phyloP scores from a whole-genome alignment of 2,797 vertebrate species.

The Gobio occitaniae region DNA sequence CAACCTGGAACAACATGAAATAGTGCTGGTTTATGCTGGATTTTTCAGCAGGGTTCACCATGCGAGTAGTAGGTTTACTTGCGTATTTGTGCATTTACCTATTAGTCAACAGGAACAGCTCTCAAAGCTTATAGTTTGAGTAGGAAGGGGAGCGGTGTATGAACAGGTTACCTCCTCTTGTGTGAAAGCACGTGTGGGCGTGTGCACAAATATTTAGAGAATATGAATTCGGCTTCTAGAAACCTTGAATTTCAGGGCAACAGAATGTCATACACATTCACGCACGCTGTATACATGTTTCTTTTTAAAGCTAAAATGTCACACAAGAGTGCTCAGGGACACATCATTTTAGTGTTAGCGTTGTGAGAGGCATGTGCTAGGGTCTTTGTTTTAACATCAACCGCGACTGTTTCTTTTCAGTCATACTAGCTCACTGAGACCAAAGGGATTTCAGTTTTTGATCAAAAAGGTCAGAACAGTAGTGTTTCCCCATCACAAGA shows the following conservation, averaged over 20 bases:
- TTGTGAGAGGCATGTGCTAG: slow-evolving; percentile 7
- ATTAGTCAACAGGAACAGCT: slow-evolving; percentile 14
- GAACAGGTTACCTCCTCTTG: slow-evolving; percentile 27
- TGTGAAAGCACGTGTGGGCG: slow-evolving; percentile 4
- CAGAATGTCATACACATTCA: background rate
- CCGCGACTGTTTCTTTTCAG: slow-evolving; percentile 9
- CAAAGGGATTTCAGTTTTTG: slow-evolving; percentile 32
- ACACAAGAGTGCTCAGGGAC: slow-evolving; percentile 6
- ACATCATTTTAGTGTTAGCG: background rate
- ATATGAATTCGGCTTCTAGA: slow-evolving; percentile 13
- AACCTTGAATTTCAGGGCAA: slow-evolving; percentile 18
- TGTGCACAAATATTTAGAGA: slow-evolving; percentile 15
- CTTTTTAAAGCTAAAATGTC: slow-evolving; percentile 31
- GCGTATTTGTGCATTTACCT: background rate
- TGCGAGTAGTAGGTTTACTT: background rate
- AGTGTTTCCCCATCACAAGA: slow-evolving; percentile 5
- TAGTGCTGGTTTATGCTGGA: background rate
- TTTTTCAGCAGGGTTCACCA: background rate
- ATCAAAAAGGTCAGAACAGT: slow-evolving; percentile 35
- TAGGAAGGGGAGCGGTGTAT: slow-evolving; percentile 6
- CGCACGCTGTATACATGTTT: background rate
- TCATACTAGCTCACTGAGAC: slow-evolving; percentile 28
- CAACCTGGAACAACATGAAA: no score
- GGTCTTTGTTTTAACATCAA: slow-evolving; percentile 20
- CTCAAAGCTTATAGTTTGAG: slow-evolving; percentile 15